phyloP scores from a whole-genome alignment of 1,140 invertebrate species.

The Leguminivora glycinivorella region DNA sequence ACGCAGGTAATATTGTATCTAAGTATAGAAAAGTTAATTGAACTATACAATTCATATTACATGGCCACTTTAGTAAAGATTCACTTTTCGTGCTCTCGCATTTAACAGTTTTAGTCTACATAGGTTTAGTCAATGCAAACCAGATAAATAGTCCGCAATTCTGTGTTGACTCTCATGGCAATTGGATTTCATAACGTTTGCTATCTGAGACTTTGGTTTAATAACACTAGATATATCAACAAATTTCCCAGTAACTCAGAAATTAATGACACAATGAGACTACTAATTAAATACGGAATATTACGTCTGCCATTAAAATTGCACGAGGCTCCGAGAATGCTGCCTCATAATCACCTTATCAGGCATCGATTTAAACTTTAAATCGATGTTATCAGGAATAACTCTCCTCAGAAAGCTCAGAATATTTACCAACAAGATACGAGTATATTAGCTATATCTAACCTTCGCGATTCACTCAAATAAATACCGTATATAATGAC shows the following conservation, averaged over 20 bases:
- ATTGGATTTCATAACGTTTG: background rate
- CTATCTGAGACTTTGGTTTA: background rate
- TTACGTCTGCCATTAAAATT: slow-evolving; percentile 14
- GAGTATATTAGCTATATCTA: background rate
- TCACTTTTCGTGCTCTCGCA: no score
- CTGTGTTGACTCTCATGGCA: background rate
- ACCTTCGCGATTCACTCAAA: background rate
- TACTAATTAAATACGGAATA: slow-evolving; percentile 10
- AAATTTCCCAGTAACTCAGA: background rate
- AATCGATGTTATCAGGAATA: no score
- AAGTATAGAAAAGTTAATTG: no score
- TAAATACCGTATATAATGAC: slow-evolving; percentile 4
- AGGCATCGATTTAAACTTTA: no score
- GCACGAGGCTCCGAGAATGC: background rate
- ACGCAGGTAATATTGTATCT: no score
- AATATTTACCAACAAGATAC: background rate
- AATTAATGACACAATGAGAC: background rate
- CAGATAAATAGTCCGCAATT: background rate
- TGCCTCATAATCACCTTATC: background rate
- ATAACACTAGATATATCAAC: background rate
- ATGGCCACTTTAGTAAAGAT: no score
- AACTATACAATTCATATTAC: no score
- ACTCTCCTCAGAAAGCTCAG: background rate
- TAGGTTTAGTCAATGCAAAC: no score
- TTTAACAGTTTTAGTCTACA: no score